Conservation (phyloP, 2,888 invertebrate species). For the Sarcophaga variegata region DNA sequence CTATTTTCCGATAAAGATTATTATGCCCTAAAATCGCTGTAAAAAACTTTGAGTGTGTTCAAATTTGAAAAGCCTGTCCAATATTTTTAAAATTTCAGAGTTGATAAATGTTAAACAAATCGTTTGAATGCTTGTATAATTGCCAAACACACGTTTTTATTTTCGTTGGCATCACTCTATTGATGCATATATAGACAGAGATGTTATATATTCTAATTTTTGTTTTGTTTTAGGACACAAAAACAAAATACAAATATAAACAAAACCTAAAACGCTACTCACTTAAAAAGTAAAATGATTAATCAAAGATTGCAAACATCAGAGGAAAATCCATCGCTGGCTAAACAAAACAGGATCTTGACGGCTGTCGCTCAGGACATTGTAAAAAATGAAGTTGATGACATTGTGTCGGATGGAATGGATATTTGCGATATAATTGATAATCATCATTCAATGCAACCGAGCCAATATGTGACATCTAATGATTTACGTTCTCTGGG, state of each 20-base stretch:
- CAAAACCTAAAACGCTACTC: neutral
- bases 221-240: neutral
- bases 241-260: neutral
- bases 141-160: too few species aligned
- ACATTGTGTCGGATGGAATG: slow-evolving; percentile 31
- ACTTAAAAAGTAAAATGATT: slow-evolving; percentile 18
- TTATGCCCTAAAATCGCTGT: too few species aligned
- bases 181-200: too few species aligned
- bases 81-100: too few species aligned
- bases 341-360: slow-evolving; percentile 37
- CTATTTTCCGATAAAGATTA: too few species aligned
- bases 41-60: too few species aligned
- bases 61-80: too few species aligned
- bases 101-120: too few species aligned
- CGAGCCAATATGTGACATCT: slow-evolving; percentile 7
- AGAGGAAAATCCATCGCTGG: slow-evolving; percentile 3
- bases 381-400: slow-evolving; percentile 37
- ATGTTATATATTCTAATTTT: too few species aligned
- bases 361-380: slow-evolving; percentile 31
- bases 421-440: slow-evolving; percentile 49
- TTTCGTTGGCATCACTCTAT: too few species aligned
- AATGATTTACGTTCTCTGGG: slow-evolving; percentile 48
- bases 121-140: too few species aligned
- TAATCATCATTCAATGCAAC: slow-evolving; percentile 6
- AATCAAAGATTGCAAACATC: slow-evolving; percentile 10